Evolutionary conservation across 37 sponge, comb jelly and placozoan genomes (phyloP).

Genomic region (Oscarella lobularis): DNA sequence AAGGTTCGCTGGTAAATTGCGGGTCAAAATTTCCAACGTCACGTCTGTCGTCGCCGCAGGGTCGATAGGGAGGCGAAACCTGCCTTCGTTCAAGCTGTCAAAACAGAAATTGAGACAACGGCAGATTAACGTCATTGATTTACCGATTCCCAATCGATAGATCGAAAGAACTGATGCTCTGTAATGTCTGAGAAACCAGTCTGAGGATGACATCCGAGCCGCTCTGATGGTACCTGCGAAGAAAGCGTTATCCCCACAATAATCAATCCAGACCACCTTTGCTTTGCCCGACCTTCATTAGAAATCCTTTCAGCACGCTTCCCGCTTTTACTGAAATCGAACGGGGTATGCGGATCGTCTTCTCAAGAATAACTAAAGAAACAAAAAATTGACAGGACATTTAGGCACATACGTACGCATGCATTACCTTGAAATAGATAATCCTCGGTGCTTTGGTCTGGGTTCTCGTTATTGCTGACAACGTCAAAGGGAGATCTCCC

Average conservation of each 20-base stretch:
- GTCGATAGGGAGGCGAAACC: slow-evolving; percentile 88
- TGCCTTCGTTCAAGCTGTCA: slow-evolving; percentile 52
- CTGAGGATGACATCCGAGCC: slow-evolving; percentile 85
- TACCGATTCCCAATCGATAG: slow-evolving; percentile 93
- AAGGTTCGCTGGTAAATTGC: slow-evolving; percentile 71
- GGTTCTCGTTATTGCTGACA: slow-evolving; percentile 57
- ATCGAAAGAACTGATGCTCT: slow-evolving; percentile 69
- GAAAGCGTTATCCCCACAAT: neutral
- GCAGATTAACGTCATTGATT: neutral
- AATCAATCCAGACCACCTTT: neutral
- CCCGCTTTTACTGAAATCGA: slow-evolving; percentile 84
- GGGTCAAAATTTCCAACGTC: slow-evolving; percentile 93
- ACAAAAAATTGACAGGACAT: neutral
- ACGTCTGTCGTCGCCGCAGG: slow-evolving; percentile 53
- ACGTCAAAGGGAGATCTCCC: slow-evolving; percentile 93
- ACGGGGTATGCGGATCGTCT: slow-evolving; percentile 89
- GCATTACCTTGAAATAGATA: slow-evolving; percentile 83
- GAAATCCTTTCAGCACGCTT: slow-evolving; percentile 66
- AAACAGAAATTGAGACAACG: slow-evolving; percentile 5
- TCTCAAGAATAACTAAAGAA: slow-evolving; percentile 73
- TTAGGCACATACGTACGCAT: neutral
- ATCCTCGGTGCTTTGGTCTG: slow-evolving; percentile 89
- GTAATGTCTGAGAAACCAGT: slow-evolving; percentile 74
- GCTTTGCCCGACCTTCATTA: slow-evolving; percentile 49
- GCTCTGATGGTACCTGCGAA: slow-evolving; percentile 66